Percentiles rank a stretch among this genome's conserved stretches.
phyloP scores from a whole-genome alignment of 1,140 invertebrate genomes.

The Diorhabda carinulata region DNA sequence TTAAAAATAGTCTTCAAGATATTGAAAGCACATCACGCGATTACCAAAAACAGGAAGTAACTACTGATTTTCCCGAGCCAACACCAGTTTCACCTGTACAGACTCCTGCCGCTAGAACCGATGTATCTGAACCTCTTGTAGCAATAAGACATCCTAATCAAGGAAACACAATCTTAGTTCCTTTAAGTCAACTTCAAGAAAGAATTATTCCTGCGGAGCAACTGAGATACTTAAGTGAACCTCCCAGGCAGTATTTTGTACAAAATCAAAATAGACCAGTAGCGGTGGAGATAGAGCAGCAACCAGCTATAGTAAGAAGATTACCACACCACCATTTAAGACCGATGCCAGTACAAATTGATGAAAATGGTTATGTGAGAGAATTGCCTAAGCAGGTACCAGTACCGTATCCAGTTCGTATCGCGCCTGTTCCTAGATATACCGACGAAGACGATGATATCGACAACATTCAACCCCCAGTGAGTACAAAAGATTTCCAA shows the following conservation, averaged over 20 bases:
- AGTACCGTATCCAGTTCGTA: constrained; percentile 39
- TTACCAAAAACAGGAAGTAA: constrained; percentile 28
- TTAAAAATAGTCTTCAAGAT: constrained; percentile 32
- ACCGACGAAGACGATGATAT: constrained; percentile 36
- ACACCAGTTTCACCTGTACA: constrained; percentile 39
- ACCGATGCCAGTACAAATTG: constrained; percentile 43
- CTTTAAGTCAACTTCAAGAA: constrained; percentile 51
- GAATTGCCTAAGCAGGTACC: constrained; percentile 39
- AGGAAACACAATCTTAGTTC: constrained; percentile 46
- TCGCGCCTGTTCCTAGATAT: constrained; percentile 34
- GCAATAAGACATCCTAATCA: constrained; percentile 52
- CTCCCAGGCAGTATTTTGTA: constrained; percentile 30
- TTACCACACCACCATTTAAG: constrained; percentile 30
- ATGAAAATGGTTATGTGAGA: constrained; percentile 42
- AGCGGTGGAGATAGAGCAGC: constrained; percentile 42
- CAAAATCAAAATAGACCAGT: constrained; percentile 27
- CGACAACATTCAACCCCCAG: constrained; percentile 48
- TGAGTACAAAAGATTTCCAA: constrained; percentile 57
- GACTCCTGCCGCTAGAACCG: constrained; percentile 37
- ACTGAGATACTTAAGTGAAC: constrained; percentile 25
- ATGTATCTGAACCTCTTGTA: constrained; percentile 43
- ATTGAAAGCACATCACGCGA: constrained; percentile 31
- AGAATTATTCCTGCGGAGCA: constrained; percentile 31
- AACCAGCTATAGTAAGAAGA: constrained; percentile 33
- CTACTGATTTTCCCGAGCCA: constrained; percentile 29